phyloP scores from a whole-genome alignment of 1,140 invertebrate genomes.

The Heliconius himera region DNA sequence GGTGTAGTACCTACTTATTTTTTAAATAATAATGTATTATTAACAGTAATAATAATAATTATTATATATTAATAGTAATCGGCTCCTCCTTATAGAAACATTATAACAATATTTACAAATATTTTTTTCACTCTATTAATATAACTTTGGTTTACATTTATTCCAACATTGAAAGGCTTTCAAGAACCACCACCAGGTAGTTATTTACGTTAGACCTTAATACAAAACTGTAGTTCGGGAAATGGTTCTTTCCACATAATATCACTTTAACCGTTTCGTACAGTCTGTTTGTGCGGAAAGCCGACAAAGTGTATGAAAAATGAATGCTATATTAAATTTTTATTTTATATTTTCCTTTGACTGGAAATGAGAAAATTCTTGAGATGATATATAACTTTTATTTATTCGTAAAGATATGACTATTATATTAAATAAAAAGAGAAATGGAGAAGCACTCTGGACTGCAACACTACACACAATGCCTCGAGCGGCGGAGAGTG shows the following conservation, averaged over 20 bases:
- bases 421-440: too few relatives aligned
- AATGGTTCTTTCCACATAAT: conserved; percentile 17
- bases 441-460: too few relatives aligned
- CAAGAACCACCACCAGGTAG: not conserved
- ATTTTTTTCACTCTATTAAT: not conserved
- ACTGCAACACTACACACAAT: too few relatives aligned
- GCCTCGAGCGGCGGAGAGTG: too few relatives aligned
- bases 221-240: conserved; percentile 12
- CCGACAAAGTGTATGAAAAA: conserved; percentile 5
- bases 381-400: not conserved
- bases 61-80: too few relatives aligned
- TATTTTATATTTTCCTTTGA: conserved; percentile 5
- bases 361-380: conserved; percentile 1
- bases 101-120: not conserved
- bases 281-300: not conserved
- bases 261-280: conserved; percentile 11
- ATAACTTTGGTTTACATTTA: conserved; percentile 1
- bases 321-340: not conserved
- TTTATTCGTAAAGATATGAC: not conserved
- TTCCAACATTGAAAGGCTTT: conserved; percentile 17
- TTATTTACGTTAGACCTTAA: conserved; percentile 27
- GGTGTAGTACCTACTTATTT: too few relatives aligned
- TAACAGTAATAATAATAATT: too few relatives aligned
- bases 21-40: too few relatives aligned
- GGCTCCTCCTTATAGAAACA: too few relatives aligned